Base-by-base conservation (phyloP, 2,888 invertebrate species). In the Apamea monoglypha region DNA sequence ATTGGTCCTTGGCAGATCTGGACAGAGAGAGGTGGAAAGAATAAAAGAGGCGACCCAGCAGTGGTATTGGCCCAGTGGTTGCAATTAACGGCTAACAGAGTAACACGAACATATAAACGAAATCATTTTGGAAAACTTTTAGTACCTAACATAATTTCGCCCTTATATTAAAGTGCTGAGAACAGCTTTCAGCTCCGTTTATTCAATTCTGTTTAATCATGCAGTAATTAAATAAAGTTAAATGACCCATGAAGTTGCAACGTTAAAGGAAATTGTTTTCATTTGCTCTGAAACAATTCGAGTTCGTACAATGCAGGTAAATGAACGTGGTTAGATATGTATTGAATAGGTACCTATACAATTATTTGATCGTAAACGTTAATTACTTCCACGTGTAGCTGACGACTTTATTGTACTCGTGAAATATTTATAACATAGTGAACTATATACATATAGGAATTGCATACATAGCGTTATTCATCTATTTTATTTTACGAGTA, bases 171-270 rank as follows among this genome's bases (percentile, higher is more conserved):
- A 44, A 72, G 53, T 25, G 18, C 21, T 47, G 78, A 78, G 21
- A 80, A 70, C 64, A 18, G 66, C 18, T 66, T 71, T 63, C 25
- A 70, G 18, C 25, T 68, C 8, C 16, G 4, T 64, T 40, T 47
- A 21, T 10, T 74, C 72, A 7, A 71, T 29, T 71, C 40, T 32
- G 12, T 81, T 76, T 82, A 76, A 76, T 78, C 66, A 68, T 29
- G 56, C 53, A 74, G 36, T 74, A 79, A 63, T 85, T 78, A 81
- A 32, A 73, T 82, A 85, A 72, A 84, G 71, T 85, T 74, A 73
- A 85, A 85, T 83, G 80, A 74, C 61, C 63, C 76, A 68, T 76
- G 67, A 63, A 73, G 68, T 78, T 79, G 77, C 70, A 82, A 32
- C 80, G 74, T 75, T 76, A 72, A 73, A 77, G 53, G 72, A 76